Evolutionary conservation across 1,140 invertebrate species (phyloP).

Genomic region (Drosophila oshimai): DNA sequence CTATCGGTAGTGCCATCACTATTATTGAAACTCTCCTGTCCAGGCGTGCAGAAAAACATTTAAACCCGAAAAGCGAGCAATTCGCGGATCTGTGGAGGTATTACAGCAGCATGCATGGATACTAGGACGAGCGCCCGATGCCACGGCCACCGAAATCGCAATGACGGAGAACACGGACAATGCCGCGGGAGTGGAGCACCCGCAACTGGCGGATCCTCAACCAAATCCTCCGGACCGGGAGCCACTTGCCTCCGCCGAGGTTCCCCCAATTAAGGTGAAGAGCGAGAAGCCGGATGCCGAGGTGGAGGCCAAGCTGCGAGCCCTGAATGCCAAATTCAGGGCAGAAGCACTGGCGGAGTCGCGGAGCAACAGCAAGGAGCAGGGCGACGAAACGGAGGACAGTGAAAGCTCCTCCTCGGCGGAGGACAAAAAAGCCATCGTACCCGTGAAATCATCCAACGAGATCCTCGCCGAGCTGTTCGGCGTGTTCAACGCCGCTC

Average conservation of each 20-base stretch:
- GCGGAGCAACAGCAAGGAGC: conserved; percentile 1
- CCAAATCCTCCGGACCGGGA: background rate
- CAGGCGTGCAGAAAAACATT: conserved; percentile 31
- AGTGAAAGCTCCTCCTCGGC: conserved; percentile 20
- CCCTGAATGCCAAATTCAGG: conserved; percentile 54
- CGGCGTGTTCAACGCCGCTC: conserved; percentile 85
- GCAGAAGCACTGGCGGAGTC: conserved; percentile 1
- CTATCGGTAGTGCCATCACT: background rate
- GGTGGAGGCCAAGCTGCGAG: conserved; percentile 54
- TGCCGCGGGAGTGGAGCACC: conserved; percentile 19
- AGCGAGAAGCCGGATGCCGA: conserved; percentile 53
- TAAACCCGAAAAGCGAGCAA: background rate
- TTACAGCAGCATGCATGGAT: background rate
- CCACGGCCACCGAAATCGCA: background rate
- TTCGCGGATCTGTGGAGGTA: background rate
- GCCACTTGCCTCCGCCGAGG: background rate
- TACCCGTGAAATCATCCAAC: conserved; percentile 87
- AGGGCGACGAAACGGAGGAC: conserved; percentile 4
- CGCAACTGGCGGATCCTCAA: conserved; percentile 10
- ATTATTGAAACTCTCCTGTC: conserved; percentile 10
- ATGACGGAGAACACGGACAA: conserved; percentile 61
- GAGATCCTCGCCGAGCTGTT: conserved; percentile 92
- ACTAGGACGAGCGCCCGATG: background rate
- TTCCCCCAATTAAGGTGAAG: conserved; percentile 38
- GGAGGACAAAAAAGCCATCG: conserved; percentile 82